Evolutionary conservation across 2,113 vertebrate genomes (phyloP).

Genomic region (Aphyosemion australe): DNA sequence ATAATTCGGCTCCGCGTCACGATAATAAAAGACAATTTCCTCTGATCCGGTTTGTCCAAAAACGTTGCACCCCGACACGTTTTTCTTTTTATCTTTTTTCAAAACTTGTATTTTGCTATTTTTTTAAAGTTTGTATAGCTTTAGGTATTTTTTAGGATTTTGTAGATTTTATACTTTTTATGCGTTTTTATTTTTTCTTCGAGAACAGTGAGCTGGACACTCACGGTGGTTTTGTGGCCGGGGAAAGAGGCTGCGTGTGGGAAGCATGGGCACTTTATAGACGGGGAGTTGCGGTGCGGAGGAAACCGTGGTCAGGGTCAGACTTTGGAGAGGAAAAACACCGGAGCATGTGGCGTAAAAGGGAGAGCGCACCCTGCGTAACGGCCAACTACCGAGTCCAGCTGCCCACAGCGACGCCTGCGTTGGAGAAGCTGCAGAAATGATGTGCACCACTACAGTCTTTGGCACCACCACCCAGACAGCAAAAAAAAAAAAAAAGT

Average conservation of each 20-base stretch:
- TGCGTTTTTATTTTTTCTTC: conserved; percentile 74
- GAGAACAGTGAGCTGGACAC: conserved; percentile 81
- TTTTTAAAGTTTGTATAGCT: conserved; percentile 68
- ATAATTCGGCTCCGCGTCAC: conserved; percentile 15
- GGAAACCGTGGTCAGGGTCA: conserved; percentile 76
- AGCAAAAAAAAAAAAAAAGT: too few species aligned
- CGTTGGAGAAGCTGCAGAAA: conserved; percentile 28
- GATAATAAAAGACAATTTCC: not conserved
- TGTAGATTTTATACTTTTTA: conserved; percentile 75
- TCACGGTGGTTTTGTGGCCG: conserved; percentile 80
- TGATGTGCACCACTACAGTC: too few species aligned
- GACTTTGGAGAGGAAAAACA: conserved; percentile 49
- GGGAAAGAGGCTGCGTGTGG: conserved; percentile 79
- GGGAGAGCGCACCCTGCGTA: conserved; percentile 51
- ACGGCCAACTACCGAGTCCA: conserved; percentile 43
- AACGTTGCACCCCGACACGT: conserved; percentile 52
- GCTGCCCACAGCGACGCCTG: conserved; percentile 79
- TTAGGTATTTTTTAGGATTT: conserved; percentile 65
- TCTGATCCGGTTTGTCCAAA: conserved; percentile 40
- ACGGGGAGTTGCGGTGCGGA: conserved; percentile 57
- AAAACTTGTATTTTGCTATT: conserved; percentile 56
- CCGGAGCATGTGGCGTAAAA: conserved; percentile 65
- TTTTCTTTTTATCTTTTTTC: conserved; percentile 46
- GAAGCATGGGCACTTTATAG: conserved; percentile 81
- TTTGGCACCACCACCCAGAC: too few species aligned